phyloP scores from a whole-genome alignment of 1,140 invertebrate genomes.

The Trinorchestia longiramus region DNA sequence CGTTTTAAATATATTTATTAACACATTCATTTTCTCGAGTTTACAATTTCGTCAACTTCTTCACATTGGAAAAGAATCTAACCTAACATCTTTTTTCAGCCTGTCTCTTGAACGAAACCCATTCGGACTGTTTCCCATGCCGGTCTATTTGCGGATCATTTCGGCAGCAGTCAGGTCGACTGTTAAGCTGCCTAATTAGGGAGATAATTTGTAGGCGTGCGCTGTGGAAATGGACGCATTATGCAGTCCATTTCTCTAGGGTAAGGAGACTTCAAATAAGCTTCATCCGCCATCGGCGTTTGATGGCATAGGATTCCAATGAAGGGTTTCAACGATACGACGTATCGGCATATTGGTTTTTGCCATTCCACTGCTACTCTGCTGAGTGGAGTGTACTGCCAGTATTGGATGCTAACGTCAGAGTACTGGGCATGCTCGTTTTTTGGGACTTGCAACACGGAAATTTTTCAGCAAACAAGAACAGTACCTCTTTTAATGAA shows the following conservation, averaged over 20 bases:
- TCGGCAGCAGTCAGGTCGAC: not conserved
- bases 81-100: not conserved
- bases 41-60: not conserved
- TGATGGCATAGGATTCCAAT: conserved; percentile 33
- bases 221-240: conserved; percentile 16
- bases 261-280: conserved; percentile 9
- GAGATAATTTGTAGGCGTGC: conserved; percentile 16
- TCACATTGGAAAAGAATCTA: not conserved
- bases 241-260: conserved; percentile 19
- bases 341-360: conserved; percentile 24
- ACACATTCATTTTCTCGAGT: too few relatives aligned
- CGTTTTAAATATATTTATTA: too few relatives aligned
- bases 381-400: not conserved
- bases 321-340: conserved; percentile 1
- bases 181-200: conserved; percentile 16
- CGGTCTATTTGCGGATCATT: not conserved
- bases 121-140: not conserved
- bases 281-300: not conserved
- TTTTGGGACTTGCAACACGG: not conserved
- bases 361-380: not conserved
- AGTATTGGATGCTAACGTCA: not conserved
- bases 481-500: not conserved
- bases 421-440: not conserved
- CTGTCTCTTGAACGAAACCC: not conserved
- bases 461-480: not conserved